Base-by-base conservation (phyloP, 2,113 vertebrate genomes). In the Crotophaga sulcirostris region DNA sequence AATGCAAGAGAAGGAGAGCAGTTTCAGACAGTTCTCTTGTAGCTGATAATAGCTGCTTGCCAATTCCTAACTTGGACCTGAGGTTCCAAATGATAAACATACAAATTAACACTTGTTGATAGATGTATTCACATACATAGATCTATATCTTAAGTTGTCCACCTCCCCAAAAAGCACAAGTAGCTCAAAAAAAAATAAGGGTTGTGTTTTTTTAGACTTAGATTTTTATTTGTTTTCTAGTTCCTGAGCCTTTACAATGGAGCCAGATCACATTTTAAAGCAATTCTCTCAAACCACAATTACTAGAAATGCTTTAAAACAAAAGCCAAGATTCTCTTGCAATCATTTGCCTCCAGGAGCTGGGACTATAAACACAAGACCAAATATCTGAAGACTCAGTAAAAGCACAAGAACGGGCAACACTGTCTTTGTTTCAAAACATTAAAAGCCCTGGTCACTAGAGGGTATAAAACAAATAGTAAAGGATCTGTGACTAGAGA, bases 231-330 rank as follows among this genome's bases (percentile, higher is more conserved):
- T 92, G 52, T 64, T 31, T 92, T 75, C 44, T 70, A 74, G 49
- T 81, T 67, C 45, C 74, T n/a, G 44, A 26, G 28, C 26, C 69
- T 95, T 89, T 95, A 29, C n/a, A 73, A 45, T 58, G 62, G 44
- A 91, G 77, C 54, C 70, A 89, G 89, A 82, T 82, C 77, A 40
- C 38, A n/a, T 89, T 95, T 95, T 94, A 89, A 95, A 95, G 56
- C 74, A 44, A 16, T 83, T 89, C 58, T 92, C 82, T 42, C 67
- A 79, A 91, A 83, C 54, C 84, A 77, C 74, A 84, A 69, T 93
- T 82, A 58, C 51, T 94, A 91, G 84, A 91, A 96, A 85, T 0
- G 7, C 63, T 93, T 85, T 83, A 36, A 87, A 96, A 73, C 45
- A 79, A 91, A 95, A 88, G 93, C 94, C 91, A 89, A 91, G 78